Percentiles rank a stretch among this genome's conserved stretches.
Conservation (phyloP, 2,888 invertebrate genomes). For the Spodoptera picta region DNA sequence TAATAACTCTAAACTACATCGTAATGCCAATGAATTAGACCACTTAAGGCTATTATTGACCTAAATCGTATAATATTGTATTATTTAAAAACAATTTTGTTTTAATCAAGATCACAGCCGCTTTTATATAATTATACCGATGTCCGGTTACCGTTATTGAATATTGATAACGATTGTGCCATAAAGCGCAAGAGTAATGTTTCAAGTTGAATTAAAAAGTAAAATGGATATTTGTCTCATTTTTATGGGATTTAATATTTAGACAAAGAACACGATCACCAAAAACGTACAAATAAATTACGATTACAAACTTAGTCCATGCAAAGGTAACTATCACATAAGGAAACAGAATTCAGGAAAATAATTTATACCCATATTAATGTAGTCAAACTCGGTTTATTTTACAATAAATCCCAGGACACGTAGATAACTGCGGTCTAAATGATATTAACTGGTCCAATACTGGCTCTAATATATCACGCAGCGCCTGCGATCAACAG, state of each 20-base stretch:
- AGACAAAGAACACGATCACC: too few species aligned
- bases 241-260: too few species aligned
- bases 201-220: too few species aligned
- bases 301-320: too few species aligned
- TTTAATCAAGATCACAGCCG: conserved; percentile 1
- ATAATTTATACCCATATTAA: conserved; percentile 16
- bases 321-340: not conserved
- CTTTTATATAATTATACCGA: not conserved
- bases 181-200: not conserved
- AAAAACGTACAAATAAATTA: too few species aligned
- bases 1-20: conserved; percentile 27
- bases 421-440: conserved; percentile 42
- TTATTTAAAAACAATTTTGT: not conserved
- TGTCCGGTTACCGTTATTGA: not conserved
- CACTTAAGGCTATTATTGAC: conserved; percentile 18
- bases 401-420: conserved; percentile 47
- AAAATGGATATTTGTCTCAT: too few species aligned
- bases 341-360: not conserved
- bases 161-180: not conserved
- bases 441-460: conserved; percentile 44
- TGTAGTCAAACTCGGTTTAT: conserved; percentile 26
- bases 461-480: conserved; percentile 47
- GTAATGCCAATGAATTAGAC: conserved; percentile 38
- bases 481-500: conserved; percentile 38
- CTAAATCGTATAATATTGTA: conserved; percentile 18